Conservation (phyloP, 2,113 vertebrate species). For the Spermophilus dauricus region DNA sequence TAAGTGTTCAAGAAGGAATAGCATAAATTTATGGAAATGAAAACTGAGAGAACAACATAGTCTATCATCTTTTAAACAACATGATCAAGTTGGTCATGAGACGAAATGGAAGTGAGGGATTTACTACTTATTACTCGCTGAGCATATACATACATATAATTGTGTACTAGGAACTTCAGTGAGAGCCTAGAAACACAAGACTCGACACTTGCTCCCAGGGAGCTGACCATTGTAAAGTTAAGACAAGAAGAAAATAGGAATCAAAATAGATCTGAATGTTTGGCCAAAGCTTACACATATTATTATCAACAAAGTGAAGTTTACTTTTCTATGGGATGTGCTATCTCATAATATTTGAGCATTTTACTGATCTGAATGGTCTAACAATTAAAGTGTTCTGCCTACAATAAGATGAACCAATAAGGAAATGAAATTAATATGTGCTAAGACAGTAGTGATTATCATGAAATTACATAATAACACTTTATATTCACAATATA, state of each 20-base stretch:
- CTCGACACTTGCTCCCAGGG: neutral
- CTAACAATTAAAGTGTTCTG: conserved; percentile 44
- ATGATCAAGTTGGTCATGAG: neutral
- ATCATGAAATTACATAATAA: conserved; percentile 64
- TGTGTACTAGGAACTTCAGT: neutral
- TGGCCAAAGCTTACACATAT: neutral
- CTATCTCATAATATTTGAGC: neutral
- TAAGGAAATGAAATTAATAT: conserved; percentile 68
- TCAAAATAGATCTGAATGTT: neutral
- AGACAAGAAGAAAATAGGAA: neutral
- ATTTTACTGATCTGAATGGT: conserved; percentile 31
- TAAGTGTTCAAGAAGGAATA: neutral
- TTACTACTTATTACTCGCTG: neutral
- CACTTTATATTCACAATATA: conserved; percentile 51
- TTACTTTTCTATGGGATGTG: neutral
- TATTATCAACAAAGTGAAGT: neutral
- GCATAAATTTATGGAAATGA: neutral
- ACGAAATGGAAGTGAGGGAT: neutral
- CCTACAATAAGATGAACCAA: neutral
- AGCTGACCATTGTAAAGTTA: neutral
- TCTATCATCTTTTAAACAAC: neutral
- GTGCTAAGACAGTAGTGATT: conserved; percentile 64
- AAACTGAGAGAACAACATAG: neutral
- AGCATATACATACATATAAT: neutral
- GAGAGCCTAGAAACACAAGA: neutral